A percentile compares a stretch with the other conserved stretches of the same genome.
Conservation (phyloP, 2,888 invertebrate genomes). For the Agonopterix subpropinquella region DNA sequence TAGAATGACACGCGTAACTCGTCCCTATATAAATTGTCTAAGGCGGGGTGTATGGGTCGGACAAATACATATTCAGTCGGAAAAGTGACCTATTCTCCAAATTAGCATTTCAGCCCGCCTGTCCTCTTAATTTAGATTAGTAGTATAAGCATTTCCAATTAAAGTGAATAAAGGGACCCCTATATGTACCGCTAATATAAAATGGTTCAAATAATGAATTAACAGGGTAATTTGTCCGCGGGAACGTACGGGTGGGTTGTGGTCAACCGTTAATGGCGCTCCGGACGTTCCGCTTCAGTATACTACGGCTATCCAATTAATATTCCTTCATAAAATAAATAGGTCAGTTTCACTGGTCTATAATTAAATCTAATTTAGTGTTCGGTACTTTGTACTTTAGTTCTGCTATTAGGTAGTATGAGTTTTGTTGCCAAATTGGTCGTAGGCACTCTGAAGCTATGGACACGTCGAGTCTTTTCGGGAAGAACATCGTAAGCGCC, state of each 20-base stretch:
- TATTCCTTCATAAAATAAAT: slow-evolving; percentile 28
- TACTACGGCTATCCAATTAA: slow-evolving; percentile 33
- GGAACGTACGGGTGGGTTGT: slow-evolving; percentile 20
- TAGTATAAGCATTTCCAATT: neutral
- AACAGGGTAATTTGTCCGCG: slow-evolving; percentile 39
- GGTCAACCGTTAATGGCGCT: slow-evolving; percentile 3
- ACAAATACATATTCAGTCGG: no score
- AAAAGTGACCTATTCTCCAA: no score
- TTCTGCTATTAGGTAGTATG: no score
- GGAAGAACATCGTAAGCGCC: no score
- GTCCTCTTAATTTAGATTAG: neutral
- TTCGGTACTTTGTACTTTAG: no score
- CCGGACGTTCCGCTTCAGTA: slow-evolving; percentile 24
- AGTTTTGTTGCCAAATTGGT: no score
- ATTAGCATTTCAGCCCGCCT: no score
- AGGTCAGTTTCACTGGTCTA: slow-evolving; percentile 8
- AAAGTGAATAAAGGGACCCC: neutral
- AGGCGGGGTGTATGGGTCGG: no score
- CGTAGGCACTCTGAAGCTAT: no score
- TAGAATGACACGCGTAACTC: no score
- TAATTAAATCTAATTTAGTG: slow-evolving; percentile 4
- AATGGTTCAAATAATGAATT: slow-evolving; percentile 30
- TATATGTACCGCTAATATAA: slow-evolving; percentile 17
- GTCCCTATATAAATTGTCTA: no score
- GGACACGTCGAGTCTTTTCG: no score